Base-by-base conservation (phyloP, 2,888 invertebrate genomes). In the Brachyptera risi region DNA sequence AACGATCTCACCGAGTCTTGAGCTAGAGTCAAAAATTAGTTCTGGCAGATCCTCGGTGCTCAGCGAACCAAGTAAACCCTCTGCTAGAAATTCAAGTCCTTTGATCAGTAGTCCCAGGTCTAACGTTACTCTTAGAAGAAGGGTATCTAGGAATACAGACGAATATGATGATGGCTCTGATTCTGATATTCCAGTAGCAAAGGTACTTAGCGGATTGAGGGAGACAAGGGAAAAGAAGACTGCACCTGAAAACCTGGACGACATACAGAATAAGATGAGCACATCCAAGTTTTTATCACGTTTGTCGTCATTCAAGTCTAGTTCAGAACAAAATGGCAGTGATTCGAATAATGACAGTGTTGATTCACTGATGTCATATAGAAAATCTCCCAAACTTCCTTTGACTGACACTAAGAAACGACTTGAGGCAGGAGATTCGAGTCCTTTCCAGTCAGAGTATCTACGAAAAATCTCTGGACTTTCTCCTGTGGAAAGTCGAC, bases 131-230 rank as follows among this genome's bases (percentile, higher is more conserved):
- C 15, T 4, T 3, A 15, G 44, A 19, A 17, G 44, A 44, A 15
- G 19, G 3, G 11, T 11, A 17, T 1, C 37, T 3, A 21, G 19
- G 31, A 19, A n/a, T 19, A 23, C 17, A n/a, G 31, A 35, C 3
- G 31, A 35, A 9, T 35, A 54, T 21, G 54, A 54, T 15, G 23
- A 54, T 21, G 54, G 54, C 17, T 54, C 54, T 7, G 54, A 54
- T 37, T 54, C 54, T 1, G 54, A 54, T n/a, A 4, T 23, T 13
- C 9, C 19, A 2, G 37, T 44, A 17, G 19, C 15, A 2, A 44
- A 15, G 40, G 17, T 17, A 4, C 3, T 11, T n/a, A 3, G 13
- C 40, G 17, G 13, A 38, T 38, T 38, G 15, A 38, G 40, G 40
- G 40, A 38, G n/a, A n/a, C n/a, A n/a, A n/a, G n/a, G n/a, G n/a